Base-by-base conservation (phyloP, 2,113 vertebrate species). In the Varanus komodoensis region DNA sequence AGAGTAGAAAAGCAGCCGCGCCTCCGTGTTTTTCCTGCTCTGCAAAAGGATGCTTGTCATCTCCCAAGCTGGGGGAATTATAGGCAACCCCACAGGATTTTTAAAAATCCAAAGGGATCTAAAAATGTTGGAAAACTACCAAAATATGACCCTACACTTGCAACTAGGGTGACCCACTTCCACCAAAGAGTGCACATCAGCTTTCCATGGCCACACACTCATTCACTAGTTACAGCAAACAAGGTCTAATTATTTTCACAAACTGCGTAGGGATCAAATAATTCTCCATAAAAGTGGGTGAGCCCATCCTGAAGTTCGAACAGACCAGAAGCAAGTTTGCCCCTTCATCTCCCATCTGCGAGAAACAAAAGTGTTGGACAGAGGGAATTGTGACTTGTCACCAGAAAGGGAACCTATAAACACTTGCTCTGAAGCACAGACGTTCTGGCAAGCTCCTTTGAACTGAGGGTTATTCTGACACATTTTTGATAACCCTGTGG, bases 401-500 rank as follows among this genome's bases (percentile, higher is more conserved):
- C 15, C 54, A 75, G 73, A 57, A 75, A 48, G 29, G 69, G 14
- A 84, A 64, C 11, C 32, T 32, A 8, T 54, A 17, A 32, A 38
- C 25, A 23, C 64, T 74, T 29, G 34, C 86, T 89, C 67, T 48
- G 91, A 92, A 86, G 84, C 9, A 44, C 25, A 90, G 48, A 6
- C 0, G 3, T 1, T 32, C 15, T 14, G 0, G 0, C 11, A 57
- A 80, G 34, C 87, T 75, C 52, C 17, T 79, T 86, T 68, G 12
- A 88, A 29, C 23, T 68, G 57, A 77, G 89, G 87, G 44, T 79
- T 86, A 80, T 6, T 87, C 61, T 71, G 21, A 12, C 48, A 84
- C 3, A 7, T 67, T 85, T 90, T 38, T 75, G 52, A 1, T 15
- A 87, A 78, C 17, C 48, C 29, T 29, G 69, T 0, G 0, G 3